Evolutionary conservation across 2,888 invertebrate genomes (phyloP), one percentile per base, ranked within the genome.

Genomic region (Andricus curvator): DNA sequence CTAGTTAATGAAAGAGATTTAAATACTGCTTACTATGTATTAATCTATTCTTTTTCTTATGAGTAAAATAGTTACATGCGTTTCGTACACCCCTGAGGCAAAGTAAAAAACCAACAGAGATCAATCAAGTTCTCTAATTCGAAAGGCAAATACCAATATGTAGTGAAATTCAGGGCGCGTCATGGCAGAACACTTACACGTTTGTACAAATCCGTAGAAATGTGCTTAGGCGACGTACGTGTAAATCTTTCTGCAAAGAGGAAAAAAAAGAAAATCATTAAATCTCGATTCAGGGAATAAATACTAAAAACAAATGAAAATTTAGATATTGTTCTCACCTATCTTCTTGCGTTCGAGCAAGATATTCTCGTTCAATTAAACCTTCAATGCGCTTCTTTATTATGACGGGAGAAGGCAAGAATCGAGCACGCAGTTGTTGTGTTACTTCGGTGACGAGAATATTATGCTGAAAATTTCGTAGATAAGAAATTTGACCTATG

Each of bases 311-410:
- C 20, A 25, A 74, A 81, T 64, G 48, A 60, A 65, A 66, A 74
- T 44, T 41, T 78, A 67, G 17, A 29, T 60, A 66, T 41, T 70
- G 25, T 44, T 83, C 87, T 82, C 88, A 93, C 93, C 97, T 96
- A 95, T 99, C 99, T 94, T 99, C 98, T 81, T 98, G 97, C 92
- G 99, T 98, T 93, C 99, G 96, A 87, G 98, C 98, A 92, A 99
- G 95, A 94, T 99, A 99, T 94, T 99, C 99, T 88, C 99, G 95
- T 94, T 99, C 99, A 93, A 99, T 99, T 91, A 99, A 96, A 84
- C 99, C 98, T 94, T 99, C 99, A 94, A 99, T 99, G 93, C 99
- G 96, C 93, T 99, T 99, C 94, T 99, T 99, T 93, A 99, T 99
- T 88, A 99, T 97, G 88, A 98, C 98, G 79, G 99, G 99, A 89